Evolutionary conservation across 2,888 invertebrate genomes (phyloP).

Genomic region (Amblyjoppa proteus): DNA sequence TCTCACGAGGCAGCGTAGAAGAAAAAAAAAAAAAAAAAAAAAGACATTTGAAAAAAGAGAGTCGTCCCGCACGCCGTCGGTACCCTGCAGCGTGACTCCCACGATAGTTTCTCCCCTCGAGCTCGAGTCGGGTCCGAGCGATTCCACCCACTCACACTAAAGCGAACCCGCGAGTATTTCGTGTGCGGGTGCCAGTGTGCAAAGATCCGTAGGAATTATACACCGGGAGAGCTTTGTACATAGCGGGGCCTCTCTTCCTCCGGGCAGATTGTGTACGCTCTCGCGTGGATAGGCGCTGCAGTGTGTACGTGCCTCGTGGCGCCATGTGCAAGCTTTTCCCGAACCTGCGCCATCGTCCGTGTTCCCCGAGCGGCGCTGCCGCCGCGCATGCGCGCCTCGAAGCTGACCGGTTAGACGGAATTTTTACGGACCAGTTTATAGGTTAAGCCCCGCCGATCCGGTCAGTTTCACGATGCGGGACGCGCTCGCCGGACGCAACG

Average conservation of each 20-base stretch:
- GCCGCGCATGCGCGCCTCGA: slow-evolving; percentile 1
- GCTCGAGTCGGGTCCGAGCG: slow-evolving; percentile 35
- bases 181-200: neutral
- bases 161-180: neutral
- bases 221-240: slow-evolving; percentile 24
- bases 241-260: neutral
- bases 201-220: slow-evolving; percentile 59
- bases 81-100: slow-evolving; percentile 59
- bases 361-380: neutral
- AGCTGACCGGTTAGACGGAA: slow-evolving; percentile 36
- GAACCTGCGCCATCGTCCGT: slow-evolving; percentile 51
- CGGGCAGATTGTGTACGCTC: slow-evolving; percentile 19
- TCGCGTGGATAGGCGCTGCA: slow-evolving; percentile 48
- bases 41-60: slow-evolving; percentile 19
- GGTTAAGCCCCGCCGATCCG: slow-evolving; percentile 40
- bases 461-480: slow-evolving; percentile 27
- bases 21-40: slow-evolving; percentile 15
- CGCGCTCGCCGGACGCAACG: slow-evolving; percentile 20
- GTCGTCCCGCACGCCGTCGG: slow-evolving; percentile 40
- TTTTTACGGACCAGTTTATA: slow-evolving; percentile 12
- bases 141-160: slow-evolving; percentile 38
- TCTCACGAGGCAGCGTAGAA: slow-evolving; percentile 34
- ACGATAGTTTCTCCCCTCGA: slow-evolving; percentile 48
- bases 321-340: slow-evolving; percentile 64
- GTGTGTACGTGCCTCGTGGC: slow-evolving; percentile 54